These are phyloP conservation scores for Hypomesus transpacificus DNA, from an alignment of 2,113 vertebrate species.

Conservation along the genomic window DNA sequence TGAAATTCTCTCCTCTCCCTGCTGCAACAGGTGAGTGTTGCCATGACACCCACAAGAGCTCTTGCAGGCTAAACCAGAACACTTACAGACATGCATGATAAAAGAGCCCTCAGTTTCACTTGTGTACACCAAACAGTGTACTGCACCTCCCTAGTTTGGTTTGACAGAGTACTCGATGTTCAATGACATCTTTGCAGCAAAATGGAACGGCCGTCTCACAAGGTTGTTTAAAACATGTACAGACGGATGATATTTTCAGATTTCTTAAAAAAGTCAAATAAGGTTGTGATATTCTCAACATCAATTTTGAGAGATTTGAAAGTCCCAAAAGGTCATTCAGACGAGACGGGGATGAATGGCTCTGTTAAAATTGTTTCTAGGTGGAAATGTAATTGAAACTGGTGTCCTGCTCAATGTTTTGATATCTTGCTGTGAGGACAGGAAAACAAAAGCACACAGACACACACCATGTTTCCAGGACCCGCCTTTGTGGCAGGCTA, in stretches of 20 bases:
- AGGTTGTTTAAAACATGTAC: no score
- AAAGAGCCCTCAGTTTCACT: constrained; percentile 11
- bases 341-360: neutral
- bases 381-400: neutral
- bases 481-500: constrained; percentile 14
- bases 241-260: no score
- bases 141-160: neutral
- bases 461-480: constrained; percentile 7
- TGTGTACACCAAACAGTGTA: neutral
- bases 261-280: no score
- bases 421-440: constrained; percentile 13
- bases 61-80: constrained; percentile 11
- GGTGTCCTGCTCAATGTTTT: constrained; percentile 5
- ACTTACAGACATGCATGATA: constrained; percentile 13
- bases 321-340: neutral
- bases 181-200: no score
- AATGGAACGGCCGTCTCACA: no score
- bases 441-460: constrained; percentile 23
- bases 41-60: constrained; percentile 40
- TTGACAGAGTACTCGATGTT: neutral
- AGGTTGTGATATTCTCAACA: no score
- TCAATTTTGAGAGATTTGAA: no score
- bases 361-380: neutral
- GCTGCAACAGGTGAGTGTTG: constrained; percentile 39
- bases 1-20: constrained; percentile 35